A percentile compares a stretch with the other conserved stretches of the same genome.
These are phyloP conservation scores for Myathropa florea DNA, from an alignment of 2,888 invertebrate species.

Conservation along the genomic window DNA sequence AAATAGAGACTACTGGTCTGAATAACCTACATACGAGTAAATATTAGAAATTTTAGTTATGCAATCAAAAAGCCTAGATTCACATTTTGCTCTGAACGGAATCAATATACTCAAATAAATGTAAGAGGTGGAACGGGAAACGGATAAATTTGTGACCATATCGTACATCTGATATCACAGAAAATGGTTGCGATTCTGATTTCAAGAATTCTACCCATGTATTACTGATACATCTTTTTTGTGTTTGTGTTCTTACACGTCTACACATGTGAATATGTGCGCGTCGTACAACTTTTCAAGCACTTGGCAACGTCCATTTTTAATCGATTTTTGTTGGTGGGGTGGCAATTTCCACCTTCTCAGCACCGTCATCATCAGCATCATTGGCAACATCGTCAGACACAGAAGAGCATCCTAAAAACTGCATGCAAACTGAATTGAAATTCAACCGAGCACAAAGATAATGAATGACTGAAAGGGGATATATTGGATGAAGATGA, in stretches of 20 bases:
- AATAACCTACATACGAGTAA: slow-evolving; percentile 37
- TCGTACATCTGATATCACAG: slow-evolving; percentile 24
- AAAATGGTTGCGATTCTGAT: slow-evolving; percentile 45
- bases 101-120: slow-evolving; percentile 19
- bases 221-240: slow-evolving; percentile 35
- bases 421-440: slow-evolving; percentile 48
- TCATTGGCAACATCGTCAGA: slow-evolving; percentile 17
- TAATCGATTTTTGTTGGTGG: slow-evolving; percentile 59
- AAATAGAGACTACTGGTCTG: slow-evolving; percentile 2
- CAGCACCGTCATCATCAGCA: not conserved
- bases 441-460: slow-evolving; percentile 53
- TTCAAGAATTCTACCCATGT: slow-evolving; percentile 53
- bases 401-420: slow-evolving; percentile 48
- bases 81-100: not conserved
- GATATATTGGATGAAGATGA: not conserved
- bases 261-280: not conserved
- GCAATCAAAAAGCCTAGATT: slow-evolving; percentile 37
- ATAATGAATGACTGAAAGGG: slow-evolving; percentile 48
- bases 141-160: slow-evolving; percentile 21
- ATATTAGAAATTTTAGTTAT: slow-evolving; percentile 45
- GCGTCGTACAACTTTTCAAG: slow-evolving; percentile 10
- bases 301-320: slow-evolving; percentile 62
- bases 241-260: slow-evolving; percentile 4
- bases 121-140: not conserved
- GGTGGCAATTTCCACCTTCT: not conserved